These are phyloP conservation scores for Coregonus ussuriensis DNA, from an alignment of 2,797 vertebrate genomes.

Conservation along the genomic window DNA sequence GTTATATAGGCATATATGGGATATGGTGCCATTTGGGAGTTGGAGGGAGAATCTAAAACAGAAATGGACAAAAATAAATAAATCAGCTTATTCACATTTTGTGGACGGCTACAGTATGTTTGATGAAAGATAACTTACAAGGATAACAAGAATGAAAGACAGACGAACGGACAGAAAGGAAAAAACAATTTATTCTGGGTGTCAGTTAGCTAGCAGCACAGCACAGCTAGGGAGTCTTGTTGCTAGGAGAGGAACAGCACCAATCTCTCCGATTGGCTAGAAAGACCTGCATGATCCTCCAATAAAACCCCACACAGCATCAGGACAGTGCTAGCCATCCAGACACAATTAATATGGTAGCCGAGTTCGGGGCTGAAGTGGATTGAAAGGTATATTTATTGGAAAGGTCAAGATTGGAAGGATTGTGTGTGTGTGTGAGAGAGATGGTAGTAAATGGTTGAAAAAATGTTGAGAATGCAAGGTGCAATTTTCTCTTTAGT, in stretches of 20 bases:
- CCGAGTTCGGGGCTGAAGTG: slow-evolving; percentile 46
- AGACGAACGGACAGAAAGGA: not conserved
- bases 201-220: slow-evolving; percentile 71
- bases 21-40: not conserved
- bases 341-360: slow-evolving; percentile 62
- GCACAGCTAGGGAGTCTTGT: slow-evolving; percentile 76
- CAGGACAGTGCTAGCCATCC: slow-evolving; percentile 54
- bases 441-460: not conserved
- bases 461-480: not conserved
- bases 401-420: slow-evolving; percentile 36
- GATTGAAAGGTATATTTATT: slow-evolving; percentile 45
- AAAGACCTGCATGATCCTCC: slow-evolving; percentile 60
- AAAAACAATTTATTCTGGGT: slow-evolving; percentile 72
- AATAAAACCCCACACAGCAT: slow-evolving; percentile 65
- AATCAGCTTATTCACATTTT: too few species aligned
- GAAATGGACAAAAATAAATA: too few species aligned
- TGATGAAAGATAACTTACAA: not conserved
- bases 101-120: too few species aligned
- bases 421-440: not conserved
- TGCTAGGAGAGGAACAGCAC: slow-evolving; percentile 84
- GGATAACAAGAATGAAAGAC: slow-evolving; percentile 15
- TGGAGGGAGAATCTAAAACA: too few species aligned
- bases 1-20: not conserved
- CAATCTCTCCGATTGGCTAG: slow-evolving; percentile 71
- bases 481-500: not conserved